Base-by-base conservation (phyloP, 2,113 vertebrate species). In the Trachemys scripta region DNA sequence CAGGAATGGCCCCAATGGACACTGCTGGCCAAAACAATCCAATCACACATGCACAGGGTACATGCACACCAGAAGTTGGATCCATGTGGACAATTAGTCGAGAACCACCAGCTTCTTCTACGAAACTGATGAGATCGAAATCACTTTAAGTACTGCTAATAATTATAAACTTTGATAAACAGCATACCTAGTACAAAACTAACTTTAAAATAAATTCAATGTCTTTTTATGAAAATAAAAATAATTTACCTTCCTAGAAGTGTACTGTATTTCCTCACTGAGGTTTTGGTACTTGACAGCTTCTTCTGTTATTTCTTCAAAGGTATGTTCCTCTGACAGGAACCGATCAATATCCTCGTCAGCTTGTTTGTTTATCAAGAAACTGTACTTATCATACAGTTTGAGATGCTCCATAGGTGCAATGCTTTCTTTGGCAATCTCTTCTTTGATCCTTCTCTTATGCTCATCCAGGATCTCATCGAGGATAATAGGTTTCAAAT, bases 341-440 rank as follows among this genome's bases (percentile, higher is more conserved):
- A 99, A 99, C 12, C 97, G 96, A 45, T 98, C 98, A 27, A 98
- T 93, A n/a, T 99, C 98, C 75, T 95, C 89, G 82, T 99, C 98
- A 3, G 98, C 98, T 97, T 99, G 98, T 87, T 82, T 98, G 92
- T 96, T 98, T 69, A 99, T 95, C 94, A 99, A 96, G 13, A 98
- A 87, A 0, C 97, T 87, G 47, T 99, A 99, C 85, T 99, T 98
- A 96, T 99, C 98, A 57, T 98, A 99, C 42, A 98, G 90, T 27
- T 86, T 98, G 75, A 99, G 80, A 65, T 99, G 98, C 69, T 99
- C 97, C 0, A 3, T 95, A 10, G 99, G 99, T 69, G 97, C 98
- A 25, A 94, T 11, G 2, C 98, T 98, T 97, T 99, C 98, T 78
- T 88, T 97, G 76, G 65, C 56, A 62, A 99, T 97, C 92, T 99